These are phyloP conservation scores for Trissonchulus latispiculum DNA, from an alignment of 2,888 invertebrate genomes.

Conservation along the genomic window DNA sequence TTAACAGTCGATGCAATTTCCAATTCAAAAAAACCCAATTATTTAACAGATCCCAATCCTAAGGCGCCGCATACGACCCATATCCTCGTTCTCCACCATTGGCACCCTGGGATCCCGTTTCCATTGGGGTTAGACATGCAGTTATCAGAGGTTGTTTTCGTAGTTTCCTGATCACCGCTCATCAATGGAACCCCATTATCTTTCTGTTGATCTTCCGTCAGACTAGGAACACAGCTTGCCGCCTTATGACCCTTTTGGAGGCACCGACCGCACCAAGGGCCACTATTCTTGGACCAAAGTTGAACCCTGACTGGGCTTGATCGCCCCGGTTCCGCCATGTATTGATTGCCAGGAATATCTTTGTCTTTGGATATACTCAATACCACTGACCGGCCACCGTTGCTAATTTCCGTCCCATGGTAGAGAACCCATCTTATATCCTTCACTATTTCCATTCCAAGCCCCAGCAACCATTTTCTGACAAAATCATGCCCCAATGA, in stretches of 20 bases:
- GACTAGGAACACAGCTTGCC: too few species aligned
- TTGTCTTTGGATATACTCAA: not conserved
- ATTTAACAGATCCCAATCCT: too few species aligned
- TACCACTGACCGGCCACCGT: slow-evolving; percentile 16
- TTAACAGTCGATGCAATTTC: too few species aligned
- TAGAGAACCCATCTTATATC: not conserved
- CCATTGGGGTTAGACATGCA: too few species aligned
- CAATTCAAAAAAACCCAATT: too few species aligned
- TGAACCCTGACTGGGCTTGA: not conserved
- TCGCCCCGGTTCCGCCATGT: not conserved
- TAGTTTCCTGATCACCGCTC: too few species aligned
- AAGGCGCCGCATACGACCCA: too few species aligned
- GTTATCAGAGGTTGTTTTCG: too few species aligned
- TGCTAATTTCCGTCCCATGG: slow-evolving; percentile 1
- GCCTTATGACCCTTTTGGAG: slow-evolving; percentile 4
- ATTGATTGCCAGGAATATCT: not conserved
- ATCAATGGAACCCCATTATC: too few species aligned
- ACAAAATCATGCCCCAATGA: not conserved
- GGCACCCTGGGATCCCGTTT: too few species aligned
- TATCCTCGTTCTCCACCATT: too few species aligned
- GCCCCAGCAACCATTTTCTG: slow-evolving; percentile 2
- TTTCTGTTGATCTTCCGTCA: too few species aligned
- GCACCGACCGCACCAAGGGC: not conserved
- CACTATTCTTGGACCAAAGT: not conserved
- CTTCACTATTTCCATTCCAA: not conserved